Evolutionary conservation across 2,113 vertebrate genomes (phyloP), one percentile per base, ranked within the genome.

Genomic region (Sinocyclocheilus maitianheensis): DNA sequence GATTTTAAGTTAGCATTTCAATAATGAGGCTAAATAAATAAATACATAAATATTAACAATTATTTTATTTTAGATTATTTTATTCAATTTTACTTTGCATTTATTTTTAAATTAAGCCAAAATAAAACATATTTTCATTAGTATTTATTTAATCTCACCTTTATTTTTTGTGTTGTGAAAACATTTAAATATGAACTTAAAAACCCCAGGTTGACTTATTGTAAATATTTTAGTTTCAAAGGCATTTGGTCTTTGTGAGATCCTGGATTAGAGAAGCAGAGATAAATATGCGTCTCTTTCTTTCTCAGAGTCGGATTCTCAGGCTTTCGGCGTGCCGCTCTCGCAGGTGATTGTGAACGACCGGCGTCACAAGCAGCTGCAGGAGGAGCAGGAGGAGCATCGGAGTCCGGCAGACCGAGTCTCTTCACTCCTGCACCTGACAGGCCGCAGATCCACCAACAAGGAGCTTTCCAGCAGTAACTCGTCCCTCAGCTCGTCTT

Each of bases 401-500:
- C 95, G 95, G 58, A 96, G 97, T 86, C 92, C 95, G 84, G 95
- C 95, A 0, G 97, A 98, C 88, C 94, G 97, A 90, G 96, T 96
- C 89, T 92, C 97, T 77, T 97, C 97, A 67, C 96, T 97, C 91
- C 95, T 97, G 84, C 96, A 97, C 3, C 96, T 98, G 16, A 96
- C 95, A 91, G 93, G 94, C 75, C 98, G 96, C 94, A 95, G 92
- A 84, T 91, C 95, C 89, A 97, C 96, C 24, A 63, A 77, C 93
- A 98, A 96, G 92, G 98, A 99, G 91, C 94, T 99, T 89, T 99
- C 98, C 93, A 99, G 98, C 96, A 99, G 98, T 95, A 99, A 98
- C 93, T 99, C 98, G 24, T 99, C 98, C 93, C 97, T 99, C 78
- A 99, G 98, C 94, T 99, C 98, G 87, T 97, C 96, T 84, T 98